Evolutionary conservation across 2,113 vertebrate species (phyloP), one percentile per base, ranked within the genome.

Genomic region (Pterocles gutturalis): DNA sequence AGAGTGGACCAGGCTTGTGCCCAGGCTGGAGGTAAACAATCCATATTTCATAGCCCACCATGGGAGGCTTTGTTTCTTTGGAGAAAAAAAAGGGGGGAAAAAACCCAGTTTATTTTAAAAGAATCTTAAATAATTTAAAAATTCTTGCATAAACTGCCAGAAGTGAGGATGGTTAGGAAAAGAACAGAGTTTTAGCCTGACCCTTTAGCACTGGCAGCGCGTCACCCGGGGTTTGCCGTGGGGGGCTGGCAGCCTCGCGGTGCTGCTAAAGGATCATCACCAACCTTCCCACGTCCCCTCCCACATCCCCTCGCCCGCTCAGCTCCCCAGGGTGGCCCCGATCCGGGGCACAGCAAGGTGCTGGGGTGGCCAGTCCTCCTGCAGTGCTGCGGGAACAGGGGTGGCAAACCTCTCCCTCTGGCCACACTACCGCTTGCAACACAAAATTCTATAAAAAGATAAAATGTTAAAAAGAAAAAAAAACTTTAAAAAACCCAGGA

Each of bases 21-120:
- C 93, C 95, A 45, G 89, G 36, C 90, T 95, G 87, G 97, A 93
- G 95, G 96, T 95, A 97, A 98, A 98, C 94, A 95, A 90, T 73
- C 87, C 92, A 43, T 57, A 94, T 86, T 89, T 91, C 94, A 84
- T 70, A 96, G 87, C 76, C 80, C 91, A 77, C 86, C 94, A 43
- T 84, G 65, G 88, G 78, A 92, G 80, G 61, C 19, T 36, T 60
- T 54, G 33, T 45, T 88, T 71, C 65, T 88, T 79, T 43, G 46
- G 29, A 54, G 31, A 3, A 38, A 49, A 26, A 72, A 73, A 33
- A 5, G 41, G 24, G 13, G 16, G 20, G 6, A 17, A 16, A 36
- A 26, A 51, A n/a, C 12, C 41, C 22, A 28, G 3, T 34, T 81
- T 89, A 25, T 89, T 89, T 71, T 41, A 60, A 61, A 86, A 64